These are phyloP conservation scores for Corynorhinus townsendii DNA, from an alignment of 2,113 vertebrate species.

Conservation along the genomic window DNA sequence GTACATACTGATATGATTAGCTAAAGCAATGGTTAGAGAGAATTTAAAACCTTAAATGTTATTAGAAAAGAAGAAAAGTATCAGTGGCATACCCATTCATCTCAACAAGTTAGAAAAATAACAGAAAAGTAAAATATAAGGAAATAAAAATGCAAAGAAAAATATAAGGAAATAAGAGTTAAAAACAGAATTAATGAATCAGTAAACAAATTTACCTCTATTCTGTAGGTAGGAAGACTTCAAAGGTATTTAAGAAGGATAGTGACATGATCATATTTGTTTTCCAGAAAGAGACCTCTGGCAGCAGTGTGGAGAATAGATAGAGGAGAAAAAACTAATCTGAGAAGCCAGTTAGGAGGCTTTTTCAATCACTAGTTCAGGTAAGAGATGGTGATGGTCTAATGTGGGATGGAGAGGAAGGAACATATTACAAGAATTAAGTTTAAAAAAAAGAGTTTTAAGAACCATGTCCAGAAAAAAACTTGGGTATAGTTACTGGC, in stretches of 20 bases:
- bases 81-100: conserved; percentile 20
- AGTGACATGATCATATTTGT: conserved; percentile 74
- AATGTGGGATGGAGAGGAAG: conserved; percentile 70
- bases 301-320: conserved; percentile 75
- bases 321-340: conserved; percentile 76
- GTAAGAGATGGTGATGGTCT: conserved; percentile 71
- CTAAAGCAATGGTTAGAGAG: conserved; percentile 34
- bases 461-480: conserved; percentile 42
- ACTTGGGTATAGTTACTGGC: conserved; percentile 44
- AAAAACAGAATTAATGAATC: conserved; percentile 29
- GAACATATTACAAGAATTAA: conserved; percentile 57
- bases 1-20: conserved; percentile 1
- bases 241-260: conserved; percentile 52
- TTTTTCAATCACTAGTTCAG: conserved; percentile 77
- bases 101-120: conserved; percentile 42
- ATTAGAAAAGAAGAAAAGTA: background rate
- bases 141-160: conserved; percentile 34
- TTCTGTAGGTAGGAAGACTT: conserved; percentile 45
- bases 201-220: conserved; percentile 39
- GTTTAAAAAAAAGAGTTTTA: conserved; percentile 12
- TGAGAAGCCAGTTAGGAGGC: conserved; percentile 75
- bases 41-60: conserved; percentile 44
- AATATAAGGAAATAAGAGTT: conserved; percentile 37
- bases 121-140: conserved; percentile 28
- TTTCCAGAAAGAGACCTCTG: conserved; percentile 77